Evolutionary conservation across 2,888 invertebrate genomes (phyloP).

Genomic region (Fissipunctia ypsillon): DNA sequence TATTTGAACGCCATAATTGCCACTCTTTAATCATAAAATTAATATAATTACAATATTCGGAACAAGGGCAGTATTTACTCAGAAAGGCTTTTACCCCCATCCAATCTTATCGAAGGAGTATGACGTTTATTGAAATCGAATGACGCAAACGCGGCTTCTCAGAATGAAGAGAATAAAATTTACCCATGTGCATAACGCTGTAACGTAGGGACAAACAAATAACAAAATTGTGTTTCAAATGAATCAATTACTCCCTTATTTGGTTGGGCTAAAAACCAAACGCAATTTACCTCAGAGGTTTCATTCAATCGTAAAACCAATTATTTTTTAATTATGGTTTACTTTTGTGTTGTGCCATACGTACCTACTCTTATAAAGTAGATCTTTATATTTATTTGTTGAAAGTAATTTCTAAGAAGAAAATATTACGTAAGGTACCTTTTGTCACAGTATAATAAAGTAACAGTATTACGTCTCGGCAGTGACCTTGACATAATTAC

Average conservation of each 20-base stretch:
- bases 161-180: background rate
- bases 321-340: background rate
- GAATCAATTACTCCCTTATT: background rate
- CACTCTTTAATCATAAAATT: background rate
- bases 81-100: background rate
- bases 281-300: background rate
- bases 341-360: background rate
- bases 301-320: conserved; percentile 4
- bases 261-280: background rate
- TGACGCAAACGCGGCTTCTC: conserved; percentile 8
- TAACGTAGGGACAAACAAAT: conserved; percentile 1
- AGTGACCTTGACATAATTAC: no score
- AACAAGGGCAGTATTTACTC: background rate
- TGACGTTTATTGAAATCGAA: background rate
- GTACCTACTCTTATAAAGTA: background rate
- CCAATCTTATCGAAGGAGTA: background rate
- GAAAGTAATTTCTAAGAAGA: background rate
- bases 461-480: no score
- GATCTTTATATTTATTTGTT: background rate
- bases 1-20: background rate
- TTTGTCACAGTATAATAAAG: no score
- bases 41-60: background rate
- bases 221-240: no score
- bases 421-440: background rate
- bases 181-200: background rate